Conservation (phyloP, 1,140 invertebrate species). For the Branchinecta lynchi region DNA sequence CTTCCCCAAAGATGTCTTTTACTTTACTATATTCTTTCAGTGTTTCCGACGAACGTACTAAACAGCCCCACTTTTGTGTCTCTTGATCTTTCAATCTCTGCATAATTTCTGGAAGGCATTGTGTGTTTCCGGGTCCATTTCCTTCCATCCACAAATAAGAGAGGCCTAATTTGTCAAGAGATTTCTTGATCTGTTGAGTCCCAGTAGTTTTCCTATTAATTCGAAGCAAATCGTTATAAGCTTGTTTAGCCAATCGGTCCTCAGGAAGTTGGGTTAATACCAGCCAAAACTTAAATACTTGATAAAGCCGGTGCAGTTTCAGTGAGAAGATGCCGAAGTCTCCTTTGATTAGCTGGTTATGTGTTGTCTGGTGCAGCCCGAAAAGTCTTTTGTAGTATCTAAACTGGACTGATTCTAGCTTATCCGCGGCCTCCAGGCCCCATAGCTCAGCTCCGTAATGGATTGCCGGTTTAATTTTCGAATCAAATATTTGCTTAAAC, state of each 20-base stretch:
- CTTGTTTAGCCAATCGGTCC: slow-evolving; percentile 11
- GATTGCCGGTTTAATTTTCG: slow-evolving; percentile 10
- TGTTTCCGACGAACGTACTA: slow-evolving; percentile 11
- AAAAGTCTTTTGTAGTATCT: slow-evolving; percentile 11
- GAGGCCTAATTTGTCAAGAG: not conserved
- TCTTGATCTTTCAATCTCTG: slow-evolving; percentile 7
- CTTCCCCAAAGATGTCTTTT: slow-evolving; percentile 1
- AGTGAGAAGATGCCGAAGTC: slow-evolving; percentile 10
- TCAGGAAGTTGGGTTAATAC: slow-evolving; percentile 10
- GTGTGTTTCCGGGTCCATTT: slow-evolving; percentile 3
- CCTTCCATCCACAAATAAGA: slow-evolving; percentile 11
- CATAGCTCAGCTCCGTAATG: slow-evolving; percentile 6
- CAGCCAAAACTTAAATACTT: slow-evolving; percentile 7
- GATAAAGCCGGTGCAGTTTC: slow-evolving; percentile 9
- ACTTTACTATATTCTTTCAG: slow-evolving; percentile 7
- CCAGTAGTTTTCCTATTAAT: not conserved
- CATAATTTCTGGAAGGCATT: slow-evolving; percentile 11
- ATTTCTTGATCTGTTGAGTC: slow-evolving; percentile 10
- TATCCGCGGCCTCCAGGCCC: not conserved
- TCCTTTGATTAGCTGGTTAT: slow-evolving; percentile 11
- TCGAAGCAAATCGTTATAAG: slow-evolving; percentile 8
- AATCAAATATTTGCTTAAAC: slow-evolving; percentile 11
- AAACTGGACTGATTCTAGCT: slow-evolving; percentile 11
- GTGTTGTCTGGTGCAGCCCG: slow-evolving; percentile 10
- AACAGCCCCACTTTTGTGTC: slow-evolving; percentile 1